Percentiles rank a stretch among this genome's conserved stretches.
phyloP scores from a whole-genome alignment of 2,888 invertebrate species.

The Drosophila buzzatii region DNA sequence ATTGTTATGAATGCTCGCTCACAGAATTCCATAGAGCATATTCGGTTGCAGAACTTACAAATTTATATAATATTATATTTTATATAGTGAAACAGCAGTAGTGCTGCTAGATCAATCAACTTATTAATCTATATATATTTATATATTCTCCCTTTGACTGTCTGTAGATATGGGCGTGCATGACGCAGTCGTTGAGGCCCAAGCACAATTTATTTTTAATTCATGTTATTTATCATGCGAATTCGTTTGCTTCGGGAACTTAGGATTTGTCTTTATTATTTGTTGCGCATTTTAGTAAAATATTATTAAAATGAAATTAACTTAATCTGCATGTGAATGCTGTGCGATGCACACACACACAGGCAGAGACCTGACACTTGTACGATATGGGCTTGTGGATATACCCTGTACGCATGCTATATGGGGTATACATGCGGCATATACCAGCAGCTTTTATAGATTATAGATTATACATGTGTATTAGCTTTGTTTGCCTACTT shows the following conservation, averaged over 20 bases:
- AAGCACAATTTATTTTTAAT: neutral
- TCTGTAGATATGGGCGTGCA: neutral
- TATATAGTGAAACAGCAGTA: neutral
- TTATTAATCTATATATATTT: neutral
- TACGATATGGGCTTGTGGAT: too few relatives aligned
- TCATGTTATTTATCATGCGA: neutral
- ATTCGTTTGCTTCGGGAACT: neutral
- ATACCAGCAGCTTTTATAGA: too few relatives aligned
- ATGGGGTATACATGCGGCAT: too few relatives aligned
- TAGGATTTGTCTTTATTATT: neutral
- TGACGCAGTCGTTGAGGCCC: neutral
- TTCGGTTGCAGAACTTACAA: neutral
- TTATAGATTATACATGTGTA: too few relatives aligned
- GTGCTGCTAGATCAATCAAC: neutral
- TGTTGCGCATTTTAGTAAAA: neutral
- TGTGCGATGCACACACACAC: neutral
- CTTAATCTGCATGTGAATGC: neutral
- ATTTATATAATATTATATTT: neutral
- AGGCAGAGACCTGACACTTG: too few relatives aligned
- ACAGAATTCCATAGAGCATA: neutral
- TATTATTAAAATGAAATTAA: conserved; percentile 3
- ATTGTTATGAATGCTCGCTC: neutral
- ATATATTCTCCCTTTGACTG: neutral
- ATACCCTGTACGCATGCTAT: neutral
- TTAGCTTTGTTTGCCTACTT: too few relatives aligned